These are phyloP conservation scores for Typhlichthys subterraneus DNA, from an alignment of 2,797 vertebrate genomes.

Conservation along the genomic window DNA sequence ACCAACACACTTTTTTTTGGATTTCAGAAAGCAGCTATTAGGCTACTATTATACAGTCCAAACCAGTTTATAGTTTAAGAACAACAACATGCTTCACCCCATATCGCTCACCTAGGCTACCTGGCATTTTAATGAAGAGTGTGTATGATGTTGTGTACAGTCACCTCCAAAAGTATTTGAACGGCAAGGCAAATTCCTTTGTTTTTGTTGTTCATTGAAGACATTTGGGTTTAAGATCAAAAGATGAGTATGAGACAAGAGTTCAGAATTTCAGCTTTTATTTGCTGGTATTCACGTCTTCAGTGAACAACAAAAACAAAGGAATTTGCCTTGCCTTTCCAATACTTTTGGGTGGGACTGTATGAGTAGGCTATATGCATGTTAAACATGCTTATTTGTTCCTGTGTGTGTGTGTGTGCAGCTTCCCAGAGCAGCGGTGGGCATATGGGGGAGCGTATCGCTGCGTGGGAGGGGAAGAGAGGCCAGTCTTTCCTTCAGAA, in stretches of 20 bases:
- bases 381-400: background rate
- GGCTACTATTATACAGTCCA: background rate
- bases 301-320: too few relatives aligned
- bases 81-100: constrained; percentile 3
- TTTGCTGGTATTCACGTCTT: too few relatives aligned
- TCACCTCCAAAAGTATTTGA: too few relatives aligned
- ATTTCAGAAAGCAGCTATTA: background rate
- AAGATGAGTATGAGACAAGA: too few relatives aligned
- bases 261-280: too few relatives aligned
- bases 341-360: too few relatives aligned
- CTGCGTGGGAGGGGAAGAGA: constrained; percentile 85
- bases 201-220: too few relatives aligned
- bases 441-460: constrained; percentile 84
- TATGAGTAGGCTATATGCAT: background rate
- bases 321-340: too few relatives aligned
- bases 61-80: background rate
- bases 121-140: background rate
- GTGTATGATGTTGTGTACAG: background rate
- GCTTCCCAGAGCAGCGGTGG: constrained; percentile 64
- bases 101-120: background rate
- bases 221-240: too few relatives aligned
- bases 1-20: background rate
- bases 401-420: constrained; percentile 32
- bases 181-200: too few relatives aligned
- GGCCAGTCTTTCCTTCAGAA: constrained; percentile 88